Conservation (phyloP, 1,140 invertebrate species). For the Lithobius niger region DNA sequence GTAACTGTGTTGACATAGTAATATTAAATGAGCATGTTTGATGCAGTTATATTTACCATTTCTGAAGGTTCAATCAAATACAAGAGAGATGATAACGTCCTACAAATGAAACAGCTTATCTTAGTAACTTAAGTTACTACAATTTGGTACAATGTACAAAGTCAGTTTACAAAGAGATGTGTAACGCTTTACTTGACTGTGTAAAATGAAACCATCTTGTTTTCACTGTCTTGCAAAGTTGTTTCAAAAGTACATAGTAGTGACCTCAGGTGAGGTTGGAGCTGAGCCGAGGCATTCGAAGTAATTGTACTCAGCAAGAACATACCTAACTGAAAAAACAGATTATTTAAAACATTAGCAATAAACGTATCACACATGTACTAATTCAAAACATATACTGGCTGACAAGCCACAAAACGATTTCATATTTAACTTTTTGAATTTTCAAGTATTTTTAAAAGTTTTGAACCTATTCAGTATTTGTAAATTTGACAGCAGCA, state of each 20-base stretch:
- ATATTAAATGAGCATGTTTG: background rate
- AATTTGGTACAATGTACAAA: too few relatives aligned
- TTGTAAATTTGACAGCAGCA: too few relatives aligned
- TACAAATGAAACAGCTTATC: conserved; percentile 17
- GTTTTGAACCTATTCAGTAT: too few relatives aligned
- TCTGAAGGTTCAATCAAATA: conserved; percentile 43
- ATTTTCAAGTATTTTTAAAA: too few relatives aligned
- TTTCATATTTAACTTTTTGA: background rate
- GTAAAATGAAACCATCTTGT: conserved; percentile 41
- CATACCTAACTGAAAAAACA: conserved; percentile 43
- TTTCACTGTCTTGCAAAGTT: conserved; percentile 37
- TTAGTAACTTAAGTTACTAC: too few relatives aligned
- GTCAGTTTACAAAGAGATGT: too few relatives aligned
- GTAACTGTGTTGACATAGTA: background rate
- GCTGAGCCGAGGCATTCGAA: conserved; percentile 42
- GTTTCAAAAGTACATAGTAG: conserved; percentile 41
- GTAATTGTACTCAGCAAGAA: conserved; percentile 48
- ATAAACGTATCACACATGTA: too few relatives aligned
- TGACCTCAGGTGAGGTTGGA: conserved; percentile 39
- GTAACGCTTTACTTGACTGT: conserved; percentile 34
- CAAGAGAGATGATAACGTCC: conserved; percentile 44
- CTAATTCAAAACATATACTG: conserved; percentile 3
- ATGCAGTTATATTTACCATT: conserved; percentile 32
- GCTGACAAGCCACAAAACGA: background rate
- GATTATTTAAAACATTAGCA: background rate